A percentile compares a stretch with the other conserved stretches of the same genome.
Evolutionary conservation across 2,888 invertebrate genomes (phyloP).

Genomic region (Pachycephus smyrnensis): DNA sequence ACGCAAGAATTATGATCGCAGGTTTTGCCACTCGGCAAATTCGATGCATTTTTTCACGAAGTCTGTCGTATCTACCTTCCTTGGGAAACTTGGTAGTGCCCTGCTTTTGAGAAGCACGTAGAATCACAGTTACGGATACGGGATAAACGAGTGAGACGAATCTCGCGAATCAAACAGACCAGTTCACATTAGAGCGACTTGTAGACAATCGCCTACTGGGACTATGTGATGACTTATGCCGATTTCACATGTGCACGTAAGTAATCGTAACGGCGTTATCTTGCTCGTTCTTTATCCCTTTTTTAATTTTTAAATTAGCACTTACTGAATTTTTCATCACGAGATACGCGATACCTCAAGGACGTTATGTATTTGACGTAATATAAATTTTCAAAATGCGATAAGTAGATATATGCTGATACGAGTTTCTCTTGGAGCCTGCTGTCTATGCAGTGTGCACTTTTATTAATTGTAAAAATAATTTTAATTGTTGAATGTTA

Average conservation of each 20-base stretch:
- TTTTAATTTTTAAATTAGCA: neutral
- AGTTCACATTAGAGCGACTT: conserved; percentile 49
- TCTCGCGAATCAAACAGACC: conserved; percentile 38
- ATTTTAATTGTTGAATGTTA: neutral
- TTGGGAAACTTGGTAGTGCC: neutral
- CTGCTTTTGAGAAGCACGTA: conserved; percentile 4
- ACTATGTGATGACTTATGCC: neutral
- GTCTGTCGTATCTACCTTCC: neutral
- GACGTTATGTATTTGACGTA: neutral
- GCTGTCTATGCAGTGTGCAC: neutral
- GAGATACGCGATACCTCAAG: neutral
- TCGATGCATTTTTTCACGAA: conserved; percentile 2
- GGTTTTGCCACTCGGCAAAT: conserved; percentile 3
- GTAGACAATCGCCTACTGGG: neutral
- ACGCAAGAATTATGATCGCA: neutral
- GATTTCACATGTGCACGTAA: neutral
- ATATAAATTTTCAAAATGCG: neutral
- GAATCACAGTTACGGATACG: conserved; percentile 25
- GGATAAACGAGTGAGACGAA: conserved; percentile 37
- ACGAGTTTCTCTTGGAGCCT: neutral
- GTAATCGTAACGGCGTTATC: neutral
- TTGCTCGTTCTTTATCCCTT: neutral
- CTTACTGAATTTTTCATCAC: neutral
- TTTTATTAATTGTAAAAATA: neutral
- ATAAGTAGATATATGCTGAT: neutral